Conservation (phyloP, 2,797 vertebrate species). For the Carapus acus region DNA sequence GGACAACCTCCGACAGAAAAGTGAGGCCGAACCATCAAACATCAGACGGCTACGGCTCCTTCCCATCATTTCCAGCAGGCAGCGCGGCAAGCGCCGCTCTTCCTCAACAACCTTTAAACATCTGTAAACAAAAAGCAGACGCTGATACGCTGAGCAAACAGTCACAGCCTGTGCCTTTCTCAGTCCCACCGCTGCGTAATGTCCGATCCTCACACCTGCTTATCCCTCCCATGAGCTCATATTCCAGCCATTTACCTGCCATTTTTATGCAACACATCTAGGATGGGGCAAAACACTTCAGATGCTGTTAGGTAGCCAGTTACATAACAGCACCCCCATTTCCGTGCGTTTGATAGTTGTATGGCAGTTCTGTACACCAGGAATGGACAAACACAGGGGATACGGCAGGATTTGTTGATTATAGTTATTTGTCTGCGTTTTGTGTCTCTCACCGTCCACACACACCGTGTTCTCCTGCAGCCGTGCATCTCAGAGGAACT, state of each 20-base stretch:
- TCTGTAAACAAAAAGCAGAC: slow-evolving; percentile 52
- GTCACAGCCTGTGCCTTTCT: slow-evolving; percentile 42
- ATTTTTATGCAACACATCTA: background rate
- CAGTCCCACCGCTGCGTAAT: slow-evolving; percentile 18
- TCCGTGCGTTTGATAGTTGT: slow-evolving; percentile 9
- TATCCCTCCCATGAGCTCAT: background rate
- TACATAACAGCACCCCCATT: background rate
- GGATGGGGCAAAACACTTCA: background rate
- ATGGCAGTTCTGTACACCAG: slow-evolving; percentile 11
- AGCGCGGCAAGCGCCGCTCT: slow-evolving; percentile 23
- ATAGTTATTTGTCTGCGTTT: slow-evolving; percentile 37
- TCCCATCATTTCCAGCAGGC: slow-evolving; percentile 17
- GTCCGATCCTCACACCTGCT: slow-evolving; percentile 18
- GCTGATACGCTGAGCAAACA: slow-evolving; percentile 56
- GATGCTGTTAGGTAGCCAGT: background rate
- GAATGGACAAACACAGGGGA: slow-evolving; percentile 48
- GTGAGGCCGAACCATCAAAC: slow-evolving; percentile 24
- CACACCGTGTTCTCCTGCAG: slow-evolving; percentile 16
- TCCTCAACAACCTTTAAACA: slow-evolving; percentile 58
- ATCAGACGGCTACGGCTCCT: slow-evolving; percentile 14
- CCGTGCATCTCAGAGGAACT: slow-evolving; percentile 26
- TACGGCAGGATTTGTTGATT: slow-evolving; percentile 32
- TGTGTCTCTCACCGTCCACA: slow-evolving; percentile 11
- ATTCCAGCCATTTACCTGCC: slow-evolving; percentile 1
- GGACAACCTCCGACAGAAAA: slow-evolving; percentile 28